Percentiles rank a stretch among this genome's conserved stretches.
Evolutionary conservation across 2,888 invertebrate species (phyloP).

Genomic region (Drosophila mulleri): DNA sequence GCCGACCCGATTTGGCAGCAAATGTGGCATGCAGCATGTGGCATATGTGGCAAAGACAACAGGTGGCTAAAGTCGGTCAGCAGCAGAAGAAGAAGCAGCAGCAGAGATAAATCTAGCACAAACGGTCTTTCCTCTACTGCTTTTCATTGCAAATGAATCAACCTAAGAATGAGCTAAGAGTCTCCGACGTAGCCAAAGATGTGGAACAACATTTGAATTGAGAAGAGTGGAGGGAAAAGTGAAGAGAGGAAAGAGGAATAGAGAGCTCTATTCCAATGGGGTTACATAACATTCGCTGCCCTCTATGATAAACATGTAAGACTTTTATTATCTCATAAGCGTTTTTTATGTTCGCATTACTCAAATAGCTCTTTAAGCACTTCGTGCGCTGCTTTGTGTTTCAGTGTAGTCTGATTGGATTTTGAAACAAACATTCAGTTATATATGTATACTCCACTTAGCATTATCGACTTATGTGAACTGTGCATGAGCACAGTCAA

Average conservation of each 20-base stretch:
- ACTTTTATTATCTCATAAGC: slow-evolving; percentile 1
- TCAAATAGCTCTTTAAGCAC: slow-evolving; percentile 5
- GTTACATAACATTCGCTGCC: slow-evolving; percentile 7
- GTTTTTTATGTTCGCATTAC: slow-evolving; percentile 25
- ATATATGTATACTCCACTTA: slow-evolving; percentile 1
- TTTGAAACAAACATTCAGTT: background rate
- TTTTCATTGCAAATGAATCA: slow-evolving; percentile 13
- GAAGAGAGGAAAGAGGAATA: background rate
- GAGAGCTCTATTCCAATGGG: background rate
- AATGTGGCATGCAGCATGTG: slow-evolving; percentile 9
- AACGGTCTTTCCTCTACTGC: slow-evolving; percentile 15
- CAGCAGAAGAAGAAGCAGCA: background rate
- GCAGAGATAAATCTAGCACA: slow-evolving; percentile 42
- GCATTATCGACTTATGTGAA: background rate
- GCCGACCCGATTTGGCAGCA: slow-evolving; percentile 46
- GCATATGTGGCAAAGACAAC: slow-evolving; percentile 29
- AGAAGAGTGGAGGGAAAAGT: too few species aligned
- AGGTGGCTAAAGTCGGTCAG: slow-evolving; percentile 46
- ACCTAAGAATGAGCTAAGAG: background rate
- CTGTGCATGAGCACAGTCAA: background rate
- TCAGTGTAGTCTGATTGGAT: slow-evolving; percentile 3
- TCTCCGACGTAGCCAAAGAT: background rate
- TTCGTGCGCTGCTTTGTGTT: slow-evolving; percentile 4
- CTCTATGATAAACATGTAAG: slow-evolving; percentile 9
- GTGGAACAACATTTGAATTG: background rate